These are phyloP conservation scores for Leptobrachium leishanense DNA, from an alignment of 2,113 vertebrate genomes.

Conservation along the genomic window DNA sequence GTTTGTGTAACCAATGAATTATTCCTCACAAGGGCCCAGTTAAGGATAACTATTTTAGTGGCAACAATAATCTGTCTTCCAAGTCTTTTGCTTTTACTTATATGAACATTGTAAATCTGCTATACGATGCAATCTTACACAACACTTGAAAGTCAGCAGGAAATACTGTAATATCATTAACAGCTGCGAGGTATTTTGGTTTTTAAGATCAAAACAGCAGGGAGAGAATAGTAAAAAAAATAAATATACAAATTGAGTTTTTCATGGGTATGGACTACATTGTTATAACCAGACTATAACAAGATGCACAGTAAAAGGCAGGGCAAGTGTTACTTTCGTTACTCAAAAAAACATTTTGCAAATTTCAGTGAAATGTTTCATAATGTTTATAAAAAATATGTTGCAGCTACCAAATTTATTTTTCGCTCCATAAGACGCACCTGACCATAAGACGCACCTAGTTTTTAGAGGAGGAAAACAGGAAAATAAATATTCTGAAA, in stretches of 20 bases:
- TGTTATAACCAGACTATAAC: too few relatives aligned
- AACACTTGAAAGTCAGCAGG: conserved; percentile 29
- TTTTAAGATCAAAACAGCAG: conserved; percentile 30
- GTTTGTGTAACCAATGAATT: conserved; percentile 28
- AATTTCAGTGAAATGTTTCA: too few relatives aligned
- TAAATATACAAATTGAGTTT: conserved; percentile 27
- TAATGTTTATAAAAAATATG: too few relatives aligned
- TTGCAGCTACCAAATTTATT: too few relatives aligned
- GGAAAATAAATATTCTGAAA: too few relatives aligned
- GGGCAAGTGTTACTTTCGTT: conserved; percentile 7
- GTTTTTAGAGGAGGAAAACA: too few relatives aligned
- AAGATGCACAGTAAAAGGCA: not conserved
- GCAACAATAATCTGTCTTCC: conserved; percentile 29
- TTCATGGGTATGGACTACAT: not conserved
- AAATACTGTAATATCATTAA: conserved; percentile 30
- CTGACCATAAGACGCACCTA: too few relatives aligned
- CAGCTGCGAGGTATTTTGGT: not conserved
- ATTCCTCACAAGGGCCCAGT: conserved; percentile 22
- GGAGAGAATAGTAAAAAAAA: conserved; percentile 5
- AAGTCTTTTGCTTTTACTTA: not conserved
- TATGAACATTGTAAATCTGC: conserved; percentile 32
- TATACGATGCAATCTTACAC: conserved; percentile 13
- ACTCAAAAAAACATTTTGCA: not conserved
- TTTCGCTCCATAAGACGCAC: too few relatives aligned
- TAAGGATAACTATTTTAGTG: conserved; percentile 27